Evolutionary conservation across 2,113 vertebrate genomes (phyloP), one percentile per base, ranked within the genome.

Genomic region (Myrmecobius fasciatus): DNA sequence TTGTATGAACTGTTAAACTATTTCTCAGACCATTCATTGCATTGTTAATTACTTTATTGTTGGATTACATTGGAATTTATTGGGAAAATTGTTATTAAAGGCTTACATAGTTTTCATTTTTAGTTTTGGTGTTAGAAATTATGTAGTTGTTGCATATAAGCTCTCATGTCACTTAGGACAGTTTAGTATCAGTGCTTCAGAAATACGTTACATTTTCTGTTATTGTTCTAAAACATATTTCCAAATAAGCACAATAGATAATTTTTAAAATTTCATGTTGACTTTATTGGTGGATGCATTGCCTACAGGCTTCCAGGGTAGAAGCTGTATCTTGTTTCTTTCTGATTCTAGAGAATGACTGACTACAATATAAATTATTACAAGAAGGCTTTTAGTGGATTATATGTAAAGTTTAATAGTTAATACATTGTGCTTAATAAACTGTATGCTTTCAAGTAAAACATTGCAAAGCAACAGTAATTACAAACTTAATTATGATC

Each of bases 111-210:
- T 60, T 49, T 92, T 31, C 17, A 25, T 94, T 12, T 75, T 94
- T 93, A 89, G 31, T 90, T 96, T 93, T 93, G 89, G 11, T 52
- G 8, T 94, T 49, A 90, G 12, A 91, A 88, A 83, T 93, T 94
- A 10, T 53, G 9, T 88, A 92, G 28, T 28, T 94, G 92, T 92
- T 90, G 22, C 28, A 67, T 36, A 14, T 36, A 43, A 83, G 17
- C 17, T 83, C n/a, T 83, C 67, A 22, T 83, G 1, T 43, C 17
- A 43, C 22, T 43, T 83, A 22, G 6, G 1, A 43, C 17, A 83
- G 17, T 83, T 17, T 83, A 36, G 6, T 54, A 0, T 46, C 8
- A 14, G 2, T 54, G 49, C 10, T 75, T 25, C 89, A 28, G 12
- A 91, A 94, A 53, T 51, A 92, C 91, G 11, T 11, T 89, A 0